A percentile compares a stretch with the other conserved stretches of the same genome.
These are phyloP conservation scores for Calameuta pallipes DNA, from an alignment of 2,888 invertebrate species.

Conservation along the genomic window DNA sequence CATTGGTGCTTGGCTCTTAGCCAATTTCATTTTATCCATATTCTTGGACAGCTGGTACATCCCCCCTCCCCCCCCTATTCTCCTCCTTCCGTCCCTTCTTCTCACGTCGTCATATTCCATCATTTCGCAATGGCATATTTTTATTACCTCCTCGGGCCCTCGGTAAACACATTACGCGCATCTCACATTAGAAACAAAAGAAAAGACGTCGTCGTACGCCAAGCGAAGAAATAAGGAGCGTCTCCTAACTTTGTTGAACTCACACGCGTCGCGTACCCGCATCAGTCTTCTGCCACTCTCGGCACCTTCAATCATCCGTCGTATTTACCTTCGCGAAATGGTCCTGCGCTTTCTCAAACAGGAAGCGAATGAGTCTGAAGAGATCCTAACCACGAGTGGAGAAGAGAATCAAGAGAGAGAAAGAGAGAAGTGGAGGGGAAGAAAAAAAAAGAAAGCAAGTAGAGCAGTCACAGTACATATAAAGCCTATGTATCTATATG, in stretches of 20 bases:
- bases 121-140: constrained; percentile 48
- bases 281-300: constrained; percentile 22
- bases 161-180: constrained; percentile 49
- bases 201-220: not conserved
- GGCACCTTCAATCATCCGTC: constrained; percentile 18
- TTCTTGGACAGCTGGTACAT: no score
- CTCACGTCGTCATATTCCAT: constrained; percentile 35
- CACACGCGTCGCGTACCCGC: not conserved
- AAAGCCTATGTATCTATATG: no score
- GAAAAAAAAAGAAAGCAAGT: no score
- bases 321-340: constrained; percentile 24
- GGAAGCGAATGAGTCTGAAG: not conserved
- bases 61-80: no score
- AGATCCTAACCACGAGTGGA: not conserved
- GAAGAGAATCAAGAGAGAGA: not conserved
- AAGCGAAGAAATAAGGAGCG: not conserved
- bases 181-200: constrained; percentile 41
- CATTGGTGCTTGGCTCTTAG: no score
- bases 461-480: no score
- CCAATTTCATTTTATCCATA: no score
- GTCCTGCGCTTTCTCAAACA: constrained; percentile 8
- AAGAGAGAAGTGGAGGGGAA: not conserved
- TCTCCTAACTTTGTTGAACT: constrained; percentile 1
- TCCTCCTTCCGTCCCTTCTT: no score
- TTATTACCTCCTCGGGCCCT: constrained; percentile 40